Conservation (phyloP, 2,113 vertebrate species). For the Chaenogobius annularis region DNA sequence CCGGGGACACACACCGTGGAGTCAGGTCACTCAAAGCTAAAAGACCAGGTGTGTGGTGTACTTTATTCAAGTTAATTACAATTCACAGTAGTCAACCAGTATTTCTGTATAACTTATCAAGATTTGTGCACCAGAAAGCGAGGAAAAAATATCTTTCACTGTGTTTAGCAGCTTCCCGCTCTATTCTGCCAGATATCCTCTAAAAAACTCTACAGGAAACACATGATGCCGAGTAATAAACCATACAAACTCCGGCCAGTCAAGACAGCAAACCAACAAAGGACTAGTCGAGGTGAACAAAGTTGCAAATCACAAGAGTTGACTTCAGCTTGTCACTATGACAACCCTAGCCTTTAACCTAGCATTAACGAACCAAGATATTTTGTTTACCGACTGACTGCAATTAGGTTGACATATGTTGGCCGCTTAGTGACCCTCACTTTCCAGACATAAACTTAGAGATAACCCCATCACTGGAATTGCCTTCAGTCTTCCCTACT, state of each 20-base stretch:
- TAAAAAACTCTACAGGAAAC: neutral
- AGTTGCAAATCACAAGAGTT: constrained; percentile 30
- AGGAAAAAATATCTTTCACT: neutral
- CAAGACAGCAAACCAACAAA: neutral
- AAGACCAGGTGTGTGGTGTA: constrained; percentile 32
- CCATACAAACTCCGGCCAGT: neutral
- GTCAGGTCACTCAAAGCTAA: constrained; percentile 16
- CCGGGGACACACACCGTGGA: constrained; percentile 1
- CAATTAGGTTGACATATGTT: constrained; percentile 26
- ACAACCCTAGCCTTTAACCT: constrained; percentile 15
- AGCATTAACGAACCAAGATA: constrained; percentile 33
- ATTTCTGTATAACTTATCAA: neutral
- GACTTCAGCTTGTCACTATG: constrained; percentile 40
- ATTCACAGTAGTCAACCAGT: neutral
- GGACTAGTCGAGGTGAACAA: constrained; percentile 5
- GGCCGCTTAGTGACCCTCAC: constrained; percentile 20
- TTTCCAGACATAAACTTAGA: constrained; percentile 26
- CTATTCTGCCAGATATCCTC: neutral
- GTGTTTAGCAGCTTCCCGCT: neutral
- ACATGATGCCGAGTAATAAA: neutral
- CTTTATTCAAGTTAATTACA: neutral
- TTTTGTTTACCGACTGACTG: constrained; percentile 45
- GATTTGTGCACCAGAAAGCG: neutral
- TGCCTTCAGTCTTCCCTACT: constrained; percentile 27
- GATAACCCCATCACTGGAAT: constrained; percentile 20